phyloP scores from a whole-genome alignment of 2,113 vertebrate species.

The Larimichthys crocea region DNA sequence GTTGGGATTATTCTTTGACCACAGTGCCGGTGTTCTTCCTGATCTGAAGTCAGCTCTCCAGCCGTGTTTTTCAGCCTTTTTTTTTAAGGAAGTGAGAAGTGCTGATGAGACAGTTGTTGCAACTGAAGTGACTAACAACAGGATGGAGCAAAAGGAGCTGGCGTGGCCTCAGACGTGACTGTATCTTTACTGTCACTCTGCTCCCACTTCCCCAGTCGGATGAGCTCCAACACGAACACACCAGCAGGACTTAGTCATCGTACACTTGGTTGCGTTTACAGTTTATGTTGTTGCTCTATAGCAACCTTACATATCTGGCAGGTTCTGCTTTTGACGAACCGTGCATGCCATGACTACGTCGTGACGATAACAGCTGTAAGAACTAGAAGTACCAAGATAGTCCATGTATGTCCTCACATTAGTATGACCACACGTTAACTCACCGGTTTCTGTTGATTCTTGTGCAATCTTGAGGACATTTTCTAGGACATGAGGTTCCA shows the following conservation, averaged over 20 bases:
- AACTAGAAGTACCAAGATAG: conserved; percentile 6
- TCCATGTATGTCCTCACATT: conserved; percentile 16
- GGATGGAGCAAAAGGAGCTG: conserved; percentile 71
- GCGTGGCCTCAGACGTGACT: conserved; percentile 49
- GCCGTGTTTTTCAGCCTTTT: conserved; percentile 53
- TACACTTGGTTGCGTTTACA: not conserved
- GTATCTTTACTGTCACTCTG: conserved; percentile 2
- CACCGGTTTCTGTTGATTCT: not conserved
- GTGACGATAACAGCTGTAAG: conserved; percentile 13
- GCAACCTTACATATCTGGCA: not conserved
- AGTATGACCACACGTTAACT: conserved; percentile 4
- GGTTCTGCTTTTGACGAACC: conserved; percentile 14
- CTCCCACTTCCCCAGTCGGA: conserved; percentile 4
- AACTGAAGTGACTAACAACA: conserved; percentile 75
- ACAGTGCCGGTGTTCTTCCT: conserved; percentile 63
- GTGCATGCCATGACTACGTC: not conserved
- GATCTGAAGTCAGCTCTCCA: conserved; percentile 65
- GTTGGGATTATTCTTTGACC: conserved; percentile 70
- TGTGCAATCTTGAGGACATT: not conserved
- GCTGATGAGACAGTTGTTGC: conserved; percentile 81
- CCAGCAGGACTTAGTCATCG: conserved; percentile 20
- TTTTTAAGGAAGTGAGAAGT: conserved; percentile 83
- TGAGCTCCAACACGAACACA: conserved; percentile 2
- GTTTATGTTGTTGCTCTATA: not conserved
- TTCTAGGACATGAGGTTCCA: not conserved